These are phyloP conservation scores for Bergia sp. DNA, from an alignment of 92 coral and sea anemone genomes.

Conservation along the genomic window DNA sequence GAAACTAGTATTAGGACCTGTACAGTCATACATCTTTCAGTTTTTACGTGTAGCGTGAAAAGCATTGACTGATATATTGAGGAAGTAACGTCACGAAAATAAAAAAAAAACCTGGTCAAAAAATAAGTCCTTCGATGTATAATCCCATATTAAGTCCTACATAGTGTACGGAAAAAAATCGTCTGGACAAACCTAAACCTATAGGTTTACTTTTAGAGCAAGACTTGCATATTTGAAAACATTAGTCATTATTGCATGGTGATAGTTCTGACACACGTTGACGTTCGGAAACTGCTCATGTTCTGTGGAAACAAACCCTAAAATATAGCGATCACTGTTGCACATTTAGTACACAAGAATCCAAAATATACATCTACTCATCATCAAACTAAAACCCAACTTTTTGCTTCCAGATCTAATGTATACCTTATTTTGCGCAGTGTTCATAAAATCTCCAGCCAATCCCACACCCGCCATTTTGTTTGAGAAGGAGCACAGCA, in stretches of 20 bases:
- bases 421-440: slow-evolving; percentile 9
- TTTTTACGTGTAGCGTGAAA: no score
- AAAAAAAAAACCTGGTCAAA: no score
- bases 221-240: no score
- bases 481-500: background rate
- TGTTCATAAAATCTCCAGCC: background rate
- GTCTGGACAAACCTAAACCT: background rate
- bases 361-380: background rate
- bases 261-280: background rate
- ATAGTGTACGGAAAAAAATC: no score
- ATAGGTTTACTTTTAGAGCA: no score
- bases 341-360: background rate
- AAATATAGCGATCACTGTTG: background rate
- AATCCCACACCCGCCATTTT: slow-evolving; percentile 44
- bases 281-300: background rate
- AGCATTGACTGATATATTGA: no score
- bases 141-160: background rate
- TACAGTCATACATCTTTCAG: no score
- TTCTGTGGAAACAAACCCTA: background rate
- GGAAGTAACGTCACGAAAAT: no score
- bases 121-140: no score
- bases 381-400: background rate
- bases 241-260: no score
- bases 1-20: no score
- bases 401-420: background rate